Evolutionary conservation across 2,113 vertebrate species (phyloP), one percentile per base, ranked within the genome.

Genomic region (Rhynchopsitta pachyrhyncha): DNA sequence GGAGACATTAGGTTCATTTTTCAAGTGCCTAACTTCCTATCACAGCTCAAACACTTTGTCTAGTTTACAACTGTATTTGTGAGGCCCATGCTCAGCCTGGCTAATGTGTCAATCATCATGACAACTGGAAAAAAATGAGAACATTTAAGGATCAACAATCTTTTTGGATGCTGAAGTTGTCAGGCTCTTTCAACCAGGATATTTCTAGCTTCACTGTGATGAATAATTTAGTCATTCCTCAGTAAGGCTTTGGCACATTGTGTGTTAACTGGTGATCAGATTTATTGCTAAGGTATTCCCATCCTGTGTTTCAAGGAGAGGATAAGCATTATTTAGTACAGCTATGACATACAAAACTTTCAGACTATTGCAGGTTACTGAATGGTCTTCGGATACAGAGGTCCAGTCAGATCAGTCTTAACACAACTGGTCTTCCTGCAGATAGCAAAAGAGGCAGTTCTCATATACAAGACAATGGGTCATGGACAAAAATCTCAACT

Each of bases 91-190:
- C 7, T 89, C 35, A 87, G 10, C 2, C 68, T 85, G 18, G 16
- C 5, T 59, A 55, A 24, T 16, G 16, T 29, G 17, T 47, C 59
- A 29, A 52, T 68, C 1, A 0, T 57, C 35, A 41, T 5, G 7
- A 68, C 11, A 69, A 69, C 1, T 41, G 28, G 31, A 42, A 78
- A 84, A 85, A 68, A 47, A 1, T 25, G 27, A 47, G 15, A 76
- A 46, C 1, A 53, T 17, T 79, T 44, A 53, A 95, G 46, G 24
- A 64, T 11, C 7, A 59, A 23, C 41, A 47, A 31, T 23, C 14
- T 50, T 79, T 89, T 33, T 59, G 5, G 24, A 49, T 77, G 24
- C 28, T 89, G 29, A 73, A 86, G 12, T 18, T 47, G 13, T 62
- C 49, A 76, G 57, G 23, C 5, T 88, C 35, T 75, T 82, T 81